phyloP scores from a whole-genome alignment of 2,797 vertebrate species.

The Manis javanica region DNA sequence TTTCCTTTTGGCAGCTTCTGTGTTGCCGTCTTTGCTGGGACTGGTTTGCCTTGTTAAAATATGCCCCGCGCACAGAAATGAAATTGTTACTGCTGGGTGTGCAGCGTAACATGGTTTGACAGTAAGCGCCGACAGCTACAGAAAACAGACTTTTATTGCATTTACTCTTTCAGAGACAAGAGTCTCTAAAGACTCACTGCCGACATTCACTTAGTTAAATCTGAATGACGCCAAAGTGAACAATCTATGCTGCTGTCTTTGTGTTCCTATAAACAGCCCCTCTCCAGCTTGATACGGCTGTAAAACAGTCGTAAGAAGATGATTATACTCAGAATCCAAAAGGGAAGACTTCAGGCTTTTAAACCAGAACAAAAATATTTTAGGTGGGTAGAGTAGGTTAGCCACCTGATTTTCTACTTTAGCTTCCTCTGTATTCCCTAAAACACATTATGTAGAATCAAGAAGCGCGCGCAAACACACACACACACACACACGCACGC shows the following conservation, averaged over 20 bases:
- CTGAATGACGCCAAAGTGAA: conserved; percentile 86
- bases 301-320: conserved; percentile 7
- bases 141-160: conserved; percentile 88
- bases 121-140: conserved; percentile 84
- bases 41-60: conserved; percentile 84
- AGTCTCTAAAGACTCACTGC: conserved; percentile 84
- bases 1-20: conserved; percentile 79
- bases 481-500: not conserved
- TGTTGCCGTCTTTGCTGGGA: conserved; percentile 81
- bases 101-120: conserved; percentile 86
- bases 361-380: conserved; percentile 56
- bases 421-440: conserved; percentile 5
- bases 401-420: not conserved
- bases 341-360: conserved; percentile 54
- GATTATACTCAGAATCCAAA: conserved; percentile 5
- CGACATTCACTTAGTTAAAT: conserved; percentile 86
- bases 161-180: conserved; percentile 86
- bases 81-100: conserved; percentile 87
- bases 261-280: conserved; percentile 71
- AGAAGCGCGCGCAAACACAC: not conserved
- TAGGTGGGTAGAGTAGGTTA: not conserved
- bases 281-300: not conserved
- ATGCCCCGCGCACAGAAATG: conserved; percentile 86
- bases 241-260: conserved; percentile 77
- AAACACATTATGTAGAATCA: not conserved